Percentiles rank a stretch among this genome's conserved stretches.
phyloP scores from a whole-genome alignment of 2,888 invertebrate species.

The Mimas tiliae region DNA sequence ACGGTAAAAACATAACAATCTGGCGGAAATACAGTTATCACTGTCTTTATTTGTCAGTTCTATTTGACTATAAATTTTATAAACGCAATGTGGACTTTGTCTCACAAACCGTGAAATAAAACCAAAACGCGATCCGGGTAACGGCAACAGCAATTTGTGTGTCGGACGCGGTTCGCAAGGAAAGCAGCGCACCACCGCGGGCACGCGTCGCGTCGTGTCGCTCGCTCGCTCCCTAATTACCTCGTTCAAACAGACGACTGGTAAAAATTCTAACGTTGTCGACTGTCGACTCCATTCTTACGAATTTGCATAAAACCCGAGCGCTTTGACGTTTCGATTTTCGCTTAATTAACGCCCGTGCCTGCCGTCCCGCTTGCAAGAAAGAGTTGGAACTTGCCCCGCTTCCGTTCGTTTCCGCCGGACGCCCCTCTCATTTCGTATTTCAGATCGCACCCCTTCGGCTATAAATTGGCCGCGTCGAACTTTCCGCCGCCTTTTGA shows the following conservation, averaged over 20 bases:
- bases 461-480: conserved; percentile 73
- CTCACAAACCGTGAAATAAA: conserved; percentile 9
- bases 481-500: conserved; percentile 71
- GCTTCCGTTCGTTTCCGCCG: conserved; percentile 62
- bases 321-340: conserved; percentile 82
- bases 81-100: background rate
- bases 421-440: conserved; percentile 63
- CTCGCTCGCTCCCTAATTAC: conserved; percentile 64
- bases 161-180: conserved; percentile 20
- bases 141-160: conserved; percentile 26
- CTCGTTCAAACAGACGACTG: conserved; percentile 72
- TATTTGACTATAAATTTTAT: background rate
- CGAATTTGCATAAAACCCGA: conserved; percentile 79
- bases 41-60: background rate
- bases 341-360: conserved; percentile 80
- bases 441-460: conserved; percentile 67
- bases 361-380: conserved; percentile 46
- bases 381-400: conserved; percentile 19
- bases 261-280: conserved; percentile 72
- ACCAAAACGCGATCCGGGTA: conserved; percentile 32
- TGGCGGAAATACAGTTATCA: background rate
- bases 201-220: background rate
- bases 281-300: conserved; percentile 75
- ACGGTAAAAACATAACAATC: too few species aligned
- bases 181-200: background rate